phyloP scores from a whole-genome alignment of 2,797 vertebrate genomes.

The Myoxocephalus aenaeus region DNA sequence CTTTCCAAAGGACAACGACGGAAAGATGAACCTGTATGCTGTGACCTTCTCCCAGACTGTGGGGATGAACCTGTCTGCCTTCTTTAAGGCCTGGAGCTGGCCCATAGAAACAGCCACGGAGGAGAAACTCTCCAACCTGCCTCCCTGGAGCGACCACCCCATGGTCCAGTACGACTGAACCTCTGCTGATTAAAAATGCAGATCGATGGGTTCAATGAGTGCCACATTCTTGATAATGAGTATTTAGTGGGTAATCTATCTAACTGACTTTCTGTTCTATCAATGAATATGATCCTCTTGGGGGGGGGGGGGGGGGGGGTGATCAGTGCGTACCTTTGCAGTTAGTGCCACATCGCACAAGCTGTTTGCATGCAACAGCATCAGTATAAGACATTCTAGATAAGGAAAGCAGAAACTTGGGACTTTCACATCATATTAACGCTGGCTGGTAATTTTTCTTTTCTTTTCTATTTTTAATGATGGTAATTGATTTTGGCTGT shows the following conservation, averaged over 20 bases:
- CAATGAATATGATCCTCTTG: too few relatives aligned
- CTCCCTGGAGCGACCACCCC: slow-evolving; percentile 85
- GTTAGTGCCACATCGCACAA: too few relatives aligned
- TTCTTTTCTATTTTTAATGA: too few relatives aligned
- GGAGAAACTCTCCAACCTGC: slow-evolving; percentile 79
- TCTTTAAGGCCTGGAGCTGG: slow-evolving; percentile 91
- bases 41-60: slow-evolving; percentile 86
- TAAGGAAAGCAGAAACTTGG: too few relatives aligned
- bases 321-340: too few relatives aligned
- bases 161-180: slow-evolving; percentile 75
- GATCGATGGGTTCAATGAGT: neutral
- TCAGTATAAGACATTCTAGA: too few relatives aligned
- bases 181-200: neutral
- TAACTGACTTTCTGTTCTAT: neutral
- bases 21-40: slow-evolving; percentile 88
- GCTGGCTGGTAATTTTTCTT: too few relatives aligned
- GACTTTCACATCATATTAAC: too few relatives aligned
- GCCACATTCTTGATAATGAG: neutral
- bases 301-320: too few relatives aligned
- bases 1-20: slow-evolving; percentile 74
- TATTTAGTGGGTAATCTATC: neutral
- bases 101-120: slow-evolving; percentile 81
- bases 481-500: too few relatives aligned
- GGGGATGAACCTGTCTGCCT: slow-evolving; percentile 82
- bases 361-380: too few relatives aligned